Base-by-base conservation (phyloP, 2,113 vertebrate species). In the Eulemur macaco region DNA sequence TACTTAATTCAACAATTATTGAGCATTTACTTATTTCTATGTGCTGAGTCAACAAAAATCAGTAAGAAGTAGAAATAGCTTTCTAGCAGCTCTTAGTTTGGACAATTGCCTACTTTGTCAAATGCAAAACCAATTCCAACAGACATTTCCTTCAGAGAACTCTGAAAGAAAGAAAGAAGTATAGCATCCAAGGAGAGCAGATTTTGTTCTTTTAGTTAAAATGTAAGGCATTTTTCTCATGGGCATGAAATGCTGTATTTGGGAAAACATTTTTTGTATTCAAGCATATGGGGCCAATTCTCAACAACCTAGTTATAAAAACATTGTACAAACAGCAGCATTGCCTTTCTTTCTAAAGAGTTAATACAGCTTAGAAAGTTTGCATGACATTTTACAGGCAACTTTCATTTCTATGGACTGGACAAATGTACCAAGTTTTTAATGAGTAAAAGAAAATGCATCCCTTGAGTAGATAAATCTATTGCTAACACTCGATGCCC, bases 161-260 rank as follows among this genome's bases (percentile, higher is more conserved):
- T 76, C 52, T 78, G 71, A 56, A 83, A 83, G 25, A 82, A 81
- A 52, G 8, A 94, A 92, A 56, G 34, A 76, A 60, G 9, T 21
- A 34, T 82, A 64, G 14, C 5, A n/a, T 73, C 20, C 39, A 54
- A 86, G 3, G 8, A 69, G 8, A 78, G 82, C 9, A 78, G 3
- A 74, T 31, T 78, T 54, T 82, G 74, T 91, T 93, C 37, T 71
- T 85, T 91, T 54, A 66, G 5, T 77, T 95, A 85, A 91, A 82
- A 71, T 37, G 23, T 5, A 78, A 96, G 21, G 14, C 23, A 29
- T 64, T 78, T 52, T 45, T 42, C 42, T 23, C 34, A 34, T 37
- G 27, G 21, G 31, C 50, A 69, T 68, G 52, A 96, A 37, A 91
- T 60, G 8, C 18, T 91, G 0, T 74, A 80, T 60, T 64, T 95